Conservation (phyloP, 2,888 invertebrate genomes). For the Cotesia congregata region DNA sequence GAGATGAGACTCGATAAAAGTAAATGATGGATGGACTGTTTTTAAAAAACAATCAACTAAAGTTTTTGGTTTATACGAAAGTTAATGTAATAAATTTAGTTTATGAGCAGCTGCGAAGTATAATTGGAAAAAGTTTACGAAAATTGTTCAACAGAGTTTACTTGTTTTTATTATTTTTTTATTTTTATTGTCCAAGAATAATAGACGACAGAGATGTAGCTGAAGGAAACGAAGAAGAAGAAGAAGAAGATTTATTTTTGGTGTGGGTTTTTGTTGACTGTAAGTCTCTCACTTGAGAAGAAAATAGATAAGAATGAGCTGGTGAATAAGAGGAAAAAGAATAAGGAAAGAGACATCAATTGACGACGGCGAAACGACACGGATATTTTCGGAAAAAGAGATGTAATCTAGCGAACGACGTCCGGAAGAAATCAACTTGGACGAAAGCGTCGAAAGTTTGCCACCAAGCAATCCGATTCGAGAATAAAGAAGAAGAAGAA, state of each 20-base stretch:
- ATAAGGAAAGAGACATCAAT: conserved; percentile 36
- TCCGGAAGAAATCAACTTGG: conserved; percentile 37
- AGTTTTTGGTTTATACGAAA: not conserved
- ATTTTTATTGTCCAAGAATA: not conserved
- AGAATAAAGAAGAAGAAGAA: not conserved
- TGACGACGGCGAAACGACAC: conserved; percentile 38
- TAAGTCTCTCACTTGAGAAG: conserved; percentile 39
- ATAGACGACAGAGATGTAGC: not conserved
- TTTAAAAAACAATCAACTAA: not conserved
- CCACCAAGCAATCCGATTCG: conserved; percentile 40
- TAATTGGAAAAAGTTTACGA: conserved; percentile 1
- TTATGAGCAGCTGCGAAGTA: not conserved
- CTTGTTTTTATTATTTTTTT: not conserved
- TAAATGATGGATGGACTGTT: not conserved
- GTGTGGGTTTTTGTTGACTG: not conserved
- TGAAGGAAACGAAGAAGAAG: not conserved
- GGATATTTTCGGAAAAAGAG: conserved; percentile 30
- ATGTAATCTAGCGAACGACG: conserved; percentile 37
- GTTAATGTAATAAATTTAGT: not conserved
- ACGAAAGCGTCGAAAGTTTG: conserved; percentile 39
- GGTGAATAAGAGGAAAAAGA: conserved; percentile 10
- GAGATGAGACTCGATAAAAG: not conserved
- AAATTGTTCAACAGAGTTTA: not conserved
- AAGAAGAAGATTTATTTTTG: conserved; percentile 13
- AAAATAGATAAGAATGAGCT: conserved; percentile 36